phyloP scores from a whole-genome alignment of 37 sponge, comb jelly and placozoan species.

The Theonella swinhoei region DNA sequence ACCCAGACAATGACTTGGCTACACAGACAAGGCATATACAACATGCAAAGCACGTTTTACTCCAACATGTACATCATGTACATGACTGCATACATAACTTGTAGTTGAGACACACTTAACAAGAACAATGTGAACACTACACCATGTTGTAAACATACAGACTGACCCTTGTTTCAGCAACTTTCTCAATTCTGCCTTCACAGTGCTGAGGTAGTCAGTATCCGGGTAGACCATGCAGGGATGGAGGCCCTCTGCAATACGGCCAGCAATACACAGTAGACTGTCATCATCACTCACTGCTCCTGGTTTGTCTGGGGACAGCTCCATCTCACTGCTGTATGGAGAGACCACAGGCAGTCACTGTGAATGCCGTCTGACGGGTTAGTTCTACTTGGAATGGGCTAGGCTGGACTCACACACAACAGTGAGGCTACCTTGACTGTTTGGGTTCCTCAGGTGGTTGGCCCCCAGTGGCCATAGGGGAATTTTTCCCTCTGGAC shows the following conservation, averaged over 20 bases:
- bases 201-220: slow-evolving; percentile 11
- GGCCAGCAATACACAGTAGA: neutral
- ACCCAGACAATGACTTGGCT: too few species aligned
- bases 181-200: slow-evolving; percentile 49
- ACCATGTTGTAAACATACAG: too few species aligned
- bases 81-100: too few species aligned
- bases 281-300: neutral
- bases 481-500: neutral
- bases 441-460: neutral
- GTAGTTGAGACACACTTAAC: too few species aligned
- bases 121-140: too few species aligned
- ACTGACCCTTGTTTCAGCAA: slow-evolving; percentile 57
- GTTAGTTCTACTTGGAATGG: too few species aligned
- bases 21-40: too few species aligned
- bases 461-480: neutral
- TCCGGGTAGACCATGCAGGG: slow-evolving; percentile 16
- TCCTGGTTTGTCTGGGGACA: neutral
- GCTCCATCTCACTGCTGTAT: neutral
- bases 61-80: too few species aligned
- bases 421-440: neutral
- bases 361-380: too few species aligned
- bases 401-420: too few species aligned
- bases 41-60: too few species aligned
- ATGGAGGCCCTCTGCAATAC: slow-evolving; percentile 20
- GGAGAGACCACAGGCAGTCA: too few species aligned